Percentiles rank a stretch among this genome's conserved stretches.
phyloP scores from a whole-genome alignment of 2,797 vertebrate species.

The Danionella dracula region DNA sequence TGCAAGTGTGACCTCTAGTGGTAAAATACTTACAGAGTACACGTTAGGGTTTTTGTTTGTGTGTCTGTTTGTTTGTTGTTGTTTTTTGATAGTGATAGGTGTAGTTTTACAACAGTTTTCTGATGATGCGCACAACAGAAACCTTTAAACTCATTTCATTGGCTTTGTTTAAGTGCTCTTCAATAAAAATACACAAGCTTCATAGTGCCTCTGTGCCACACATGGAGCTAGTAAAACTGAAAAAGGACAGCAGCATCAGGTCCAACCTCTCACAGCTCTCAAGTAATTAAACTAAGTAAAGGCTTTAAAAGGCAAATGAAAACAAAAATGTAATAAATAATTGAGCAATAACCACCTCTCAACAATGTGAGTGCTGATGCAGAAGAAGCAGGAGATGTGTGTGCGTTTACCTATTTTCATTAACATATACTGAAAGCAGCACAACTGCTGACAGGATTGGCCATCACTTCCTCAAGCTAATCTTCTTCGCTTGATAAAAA shows the following conservation, averaged over 20 bases:
- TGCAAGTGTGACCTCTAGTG: too few relatives aligned
- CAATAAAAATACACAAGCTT: too few relatives aligned
- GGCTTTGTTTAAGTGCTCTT: too few relatives aligned
- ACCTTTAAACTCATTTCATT: too few relatives aligned
- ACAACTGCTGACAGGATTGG: conserved; percentile 45
- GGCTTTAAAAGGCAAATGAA: conserved; percentile 40
- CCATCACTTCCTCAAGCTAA: conserved; percentile 42
- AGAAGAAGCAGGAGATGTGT: neutral
- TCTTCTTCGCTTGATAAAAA: conserved; percentile 49
- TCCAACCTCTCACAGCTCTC: conserved; percentile 25
- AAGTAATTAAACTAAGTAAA: conserved; percentile 48
- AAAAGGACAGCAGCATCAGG: conserved; percentile 30
- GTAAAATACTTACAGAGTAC: too few relatives aligned
- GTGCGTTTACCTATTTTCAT: conserved; percentile 47
- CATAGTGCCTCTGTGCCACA: too few relatives aligned
- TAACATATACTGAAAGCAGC: conserved; percentile 47
- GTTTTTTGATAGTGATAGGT: too few relatives aligned
- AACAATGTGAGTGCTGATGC: conserved; percentile 23
- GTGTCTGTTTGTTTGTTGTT: too few relatives aligned
- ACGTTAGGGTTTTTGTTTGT: too few relatives aligned
- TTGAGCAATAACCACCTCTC: conserved; percentile 33
- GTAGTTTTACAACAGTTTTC: too few relatives aligned
- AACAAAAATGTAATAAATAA: conserved; percentile 35
- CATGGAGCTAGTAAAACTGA: conserved; percentile 3
- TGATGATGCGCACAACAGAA: too few relatives aligned